Conservation (phyloP, 2,113 vertebrate species). For the Meriones unguiculatus region DNA sequence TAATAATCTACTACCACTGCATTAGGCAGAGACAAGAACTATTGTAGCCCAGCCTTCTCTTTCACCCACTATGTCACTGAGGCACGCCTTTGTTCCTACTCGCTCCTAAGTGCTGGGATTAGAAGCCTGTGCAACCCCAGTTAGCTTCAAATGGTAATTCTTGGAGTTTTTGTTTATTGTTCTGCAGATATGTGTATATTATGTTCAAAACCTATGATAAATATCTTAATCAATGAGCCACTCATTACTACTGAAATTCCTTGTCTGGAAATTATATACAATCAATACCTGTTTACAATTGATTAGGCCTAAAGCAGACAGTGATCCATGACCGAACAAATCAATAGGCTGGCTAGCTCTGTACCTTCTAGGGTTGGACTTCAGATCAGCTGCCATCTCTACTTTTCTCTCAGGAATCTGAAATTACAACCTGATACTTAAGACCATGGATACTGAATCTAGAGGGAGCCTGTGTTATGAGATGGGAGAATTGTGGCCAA, state of each 20-base stretch:
- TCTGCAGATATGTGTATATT: neutral
- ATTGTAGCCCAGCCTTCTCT: neutral
- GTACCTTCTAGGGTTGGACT: neutral
- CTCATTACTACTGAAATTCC: neutral
- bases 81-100: neutral
- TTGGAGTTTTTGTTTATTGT: neutral
- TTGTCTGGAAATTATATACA: neutral
- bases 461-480: neutral
- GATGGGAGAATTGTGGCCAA: neutral
- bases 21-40: neutral
- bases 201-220: neutral
- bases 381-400: neutral
- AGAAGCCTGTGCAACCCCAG: neutral
- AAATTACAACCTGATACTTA: neutral
- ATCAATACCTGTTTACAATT: neutral
- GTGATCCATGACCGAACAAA: neutral
- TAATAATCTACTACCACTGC: neutral
- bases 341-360: neutral
- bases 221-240: neutral
- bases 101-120: neutral
- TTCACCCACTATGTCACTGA: neutral
- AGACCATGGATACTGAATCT: neutral
- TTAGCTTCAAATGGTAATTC: neutral
- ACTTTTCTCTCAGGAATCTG: neutral
- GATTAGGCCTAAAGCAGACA: neutral